Percentiles rank a stretch among this genome's conserved stretches.
Conservation (phyloP, 2,113 vertebrate species). For the Mesitornis unicolor region DNA sequence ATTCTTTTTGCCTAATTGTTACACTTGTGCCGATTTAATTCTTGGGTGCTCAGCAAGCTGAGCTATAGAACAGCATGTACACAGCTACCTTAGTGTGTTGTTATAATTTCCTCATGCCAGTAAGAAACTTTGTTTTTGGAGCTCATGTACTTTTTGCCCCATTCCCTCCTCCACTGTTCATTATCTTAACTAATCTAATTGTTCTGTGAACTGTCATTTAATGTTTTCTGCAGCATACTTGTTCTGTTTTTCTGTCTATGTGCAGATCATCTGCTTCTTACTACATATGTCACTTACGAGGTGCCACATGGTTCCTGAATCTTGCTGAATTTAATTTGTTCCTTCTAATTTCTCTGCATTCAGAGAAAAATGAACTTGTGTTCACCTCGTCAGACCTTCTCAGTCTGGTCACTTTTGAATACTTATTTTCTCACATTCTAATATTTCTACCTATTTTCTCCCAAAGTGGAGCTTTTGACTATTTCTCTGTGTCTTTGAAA, state of each 20-base stretch:
- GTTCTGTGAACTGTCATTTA: background rate
- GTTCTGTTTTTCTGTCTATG: background rate
- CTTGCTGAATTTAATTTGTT: background rate
- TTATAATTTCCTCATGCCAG: background rate
- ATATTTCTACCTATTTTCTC: background rate
- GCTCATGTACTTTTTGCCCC: background rate
- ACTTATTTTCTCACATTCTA: background rate
- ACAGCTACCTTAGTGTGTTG: background rate
- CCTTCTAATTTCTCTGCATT: background rate
- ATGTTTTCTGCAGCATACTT: background rate
- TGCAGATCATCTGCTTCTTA: background rate
- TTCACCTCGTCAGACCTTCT: background rate
- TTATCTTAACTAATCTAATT: conserved; percentile 3
- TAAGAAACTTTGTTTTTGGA: background rate
- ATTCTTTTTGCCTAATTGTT: background rate
- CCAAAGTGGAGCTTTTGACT: background rate
- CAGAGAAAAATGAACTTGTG: background rate
- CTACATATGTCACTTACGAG: background rate
- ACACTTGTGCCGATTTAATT: background rate
- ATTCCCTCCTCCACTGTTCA: background rate
- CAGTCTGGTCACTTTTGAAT: background rate
- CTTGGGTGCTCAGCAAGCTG: background rate
- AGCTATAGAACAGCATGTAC: background rate
- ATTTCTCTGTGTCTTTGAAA: background rate
- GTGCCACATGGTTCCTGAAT: background rate